Percentiles rank a stretch among this genome's conserved stretches.
phyloP scores from a whole-genome alignment of 2,113 vertebrate genomes.

The Anhinga rufa region DNA sequence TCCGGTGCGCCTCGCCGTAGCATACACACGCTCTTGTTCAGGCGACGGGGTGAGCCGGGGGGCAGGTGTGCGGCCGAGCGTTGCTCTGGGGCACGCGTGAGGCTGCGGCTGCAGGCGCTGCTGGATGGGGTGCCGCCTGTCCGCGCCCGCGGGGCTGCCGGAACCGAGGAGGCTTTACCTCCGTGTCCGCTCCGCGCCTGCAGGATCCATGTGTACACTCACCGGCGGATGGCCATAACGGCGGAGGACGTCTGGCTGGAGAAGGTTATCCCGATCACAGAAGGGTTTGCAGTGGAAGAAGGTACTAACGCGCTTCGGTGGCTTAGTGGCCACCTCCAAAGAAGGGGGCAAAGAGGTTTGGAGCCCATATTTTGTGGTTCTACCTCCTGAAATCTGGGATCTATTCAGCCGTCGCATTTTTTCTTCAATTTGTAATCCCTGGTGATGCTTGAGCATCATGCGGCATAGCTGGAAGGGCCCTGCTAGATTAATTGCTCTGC shows the following conservation, averaged over 20 bases:
- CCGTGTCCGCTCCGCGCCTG: neutral
- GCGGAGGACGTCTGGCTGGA: constrained; percentile 88
- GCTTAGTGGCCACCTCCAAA: neutral
- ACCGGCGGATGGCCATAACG: constrained; percentile 90
- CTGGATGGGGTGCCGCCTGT: neutral
- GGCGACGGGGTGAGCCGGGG: too few relatives aligned
- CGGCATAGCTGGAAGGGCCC: neutral
- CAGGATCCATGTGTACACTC: constrained; percentile 86
- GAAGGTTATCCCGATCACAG: constrained; percentile 79
- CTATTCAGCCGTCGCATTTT: neutral
- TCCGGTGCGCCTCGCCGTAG: too few relatives aligned
- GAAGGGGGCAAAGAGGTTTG: neutral
- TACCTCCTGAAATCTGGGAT: neutral
- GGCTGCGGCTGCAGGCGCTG: neutral
- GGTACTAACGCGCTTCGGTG: constrained; percentile 55
- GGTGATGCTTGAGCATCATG: rapidly evolving
- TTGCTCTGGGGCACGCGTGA: neutral
- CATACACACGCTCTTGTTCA: too few relatives aligned
- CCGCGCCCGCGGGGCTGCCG: rapidly evolving
- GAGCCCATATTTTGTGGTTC: neutral
- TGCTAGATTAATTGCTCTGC: too few relatives aligned
- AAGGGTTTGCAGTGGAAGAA: constrained; percentile 84
- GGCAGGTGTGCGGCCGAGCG: rapidly evolving
- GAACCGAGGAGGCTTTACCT: neutral
- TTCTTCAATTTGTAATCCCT: neutral